Conservation (phyloP, 92 coral and sea anemone genomes). For the Hydrozoanthus gracilis region DNA sequence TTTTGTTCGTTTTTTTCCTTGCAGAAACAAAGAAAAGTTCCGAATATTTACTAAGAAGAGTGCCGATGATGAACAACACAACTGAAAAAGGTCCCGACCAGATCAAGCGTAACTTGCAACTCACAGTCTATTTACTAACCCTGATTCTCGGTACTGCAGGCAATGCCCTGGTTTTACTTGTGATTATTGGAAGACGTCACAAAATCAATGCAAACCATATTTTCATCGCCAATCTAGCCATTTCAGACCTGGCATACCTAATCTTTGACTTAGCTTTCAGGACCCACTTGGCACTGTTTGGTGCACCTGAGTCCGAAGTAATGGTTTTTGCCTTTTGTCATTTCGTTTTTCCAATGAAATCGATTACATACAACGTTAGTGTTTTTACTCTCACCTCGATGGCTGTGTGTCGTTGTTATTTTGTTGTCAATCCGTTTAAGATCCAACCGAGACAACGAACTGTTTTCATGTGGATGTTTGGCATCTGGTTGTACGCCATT, state of each 20-base stretch:
- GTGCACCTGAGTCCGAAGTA: not conserved
- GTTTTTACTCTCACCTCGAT: conserved; percentile 18
- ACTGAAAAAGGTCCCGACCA: not conserved
- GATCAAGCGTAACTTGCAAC: not conserved
- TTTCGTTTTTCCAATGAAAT: conserved; percentile 20
- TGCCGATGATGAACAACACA: conserved; percentile 34
- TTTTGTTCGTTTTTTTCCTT: not conserved
- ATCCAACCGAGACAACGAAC: conserved; percentile 13
- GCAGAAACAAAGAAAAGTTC: not conserved
- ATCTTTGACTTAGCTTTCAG: not conserved
- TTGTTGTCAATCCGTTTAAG: conserved; percentile 23
- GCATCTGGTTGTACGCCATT: conserved; percentile 3
- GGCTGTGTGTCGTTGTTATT: conserved; percentile 38
- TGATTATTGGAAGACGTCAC: conserved; percentile 11
- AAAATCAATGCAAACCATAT: not conserved
- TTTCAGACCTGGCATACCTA: conserved; percentile 17
- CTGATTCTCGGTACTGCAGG: conserved; percentile 13
- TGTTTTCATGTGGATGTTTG: not conserved
- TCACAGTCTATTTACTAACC: not conserved
- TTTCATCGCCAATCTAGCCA: conserved; percentile 41
- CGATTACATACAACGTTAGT: conserved; percentile 30
- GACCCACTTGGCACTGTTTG: conserved; percentile 21
- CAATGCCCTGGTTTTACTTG: conserved; percentile 25
- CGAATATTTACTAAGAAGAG: not conserved
- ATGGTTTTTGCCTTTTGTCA: not conserved